Evolutionary conservation across 2,113 vertebrate genomes (phyloP).

Genomic region (Mesoclemmys tuberculata): DNA sequence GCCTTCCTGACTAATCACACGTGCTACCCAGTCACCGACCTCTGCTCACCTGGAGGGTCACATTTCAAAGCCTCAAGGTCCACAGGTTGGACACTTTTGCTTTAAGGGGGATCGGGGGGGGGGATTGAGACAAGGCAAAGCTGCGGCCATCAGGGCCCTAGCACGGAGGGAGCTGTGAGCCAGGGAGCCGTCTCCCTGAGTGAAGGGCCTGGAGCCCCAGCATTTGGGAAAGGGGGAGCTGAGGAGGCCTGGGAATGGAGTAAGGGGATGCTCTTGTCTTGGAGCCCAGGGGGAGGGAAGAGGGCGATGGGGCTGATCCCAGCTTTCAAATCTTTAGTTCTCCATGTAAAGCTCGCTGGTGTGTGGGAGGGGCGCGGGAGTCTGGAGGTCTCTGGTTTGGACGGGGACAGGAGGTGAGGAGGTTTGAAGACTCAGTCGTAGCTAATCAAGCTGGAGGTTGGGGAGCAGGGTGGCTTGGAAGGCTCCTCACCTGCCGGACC

Average conservation of each 20-base stretch:
- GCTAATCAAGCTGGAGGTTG: not conserved
- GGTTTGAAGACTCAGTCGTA: not conserved
- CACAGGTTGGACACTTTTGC: not conserved
- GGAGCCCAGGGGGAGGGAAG: not conserved
- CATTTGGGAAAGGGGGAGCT: not conserved
- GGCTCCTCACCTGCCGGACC: not conserved
- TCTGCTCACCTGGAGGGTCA: not conserved
- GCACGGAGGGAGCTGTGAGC: not conserved
- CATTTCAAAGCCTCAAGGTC: not conserved
- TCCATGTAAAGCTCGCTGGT: rapidly evolving
- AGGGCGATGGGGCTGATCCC: not conserved
- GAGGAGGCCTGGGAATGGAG: not conserved
- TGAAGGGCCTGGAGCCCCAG: not conserved
- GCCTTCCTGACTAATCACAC: no score
- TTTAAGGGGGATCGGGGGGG: no score
- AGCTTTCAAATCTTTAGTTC: rapidly evolving
- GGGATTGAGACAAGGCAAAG: not conserved
- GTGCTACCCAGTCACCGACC: no score
- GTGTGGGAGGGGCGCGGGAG: not conserved
- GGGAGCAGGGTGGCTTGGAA: not conserved
- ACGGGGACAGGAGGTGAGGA: constrained; percentile 42
- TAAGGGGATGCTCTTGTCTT: no score
- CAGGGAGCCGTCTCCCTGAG: not conserved
- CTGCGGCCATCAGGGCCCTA: not conserved
- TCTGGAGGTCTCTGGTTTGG: constrained; percentile 40